These are phyloP conservation scores for Dynastes tityus DNA, from an alignment of 2,888 invertebrate genomes.

Conservation along the genomic window DNA sequence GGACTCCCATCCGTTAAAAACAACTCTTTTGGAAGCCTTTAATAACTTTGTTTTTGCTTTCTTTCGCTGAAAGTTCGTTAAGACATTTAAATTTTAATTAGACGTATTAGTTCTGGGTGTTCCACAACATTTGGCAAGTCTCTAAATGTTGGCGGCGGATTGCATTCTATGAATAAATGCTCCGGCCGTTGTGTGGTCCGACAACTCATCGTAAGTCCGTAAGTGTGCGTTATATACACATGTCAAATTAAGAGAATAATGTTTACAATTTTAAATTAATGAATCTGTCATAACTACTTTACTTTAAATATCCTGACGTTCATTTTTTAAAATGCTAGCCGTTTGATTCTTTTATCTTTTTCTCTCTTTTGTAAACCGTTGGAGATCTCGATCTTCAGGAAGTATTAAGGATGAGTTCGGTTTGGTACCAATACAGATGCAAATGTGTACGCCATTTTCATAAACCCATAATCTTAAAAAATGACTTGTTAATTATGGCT, in stretches of 20 bases:
- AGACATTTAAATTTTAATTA: slow-evolving; percentile 58
- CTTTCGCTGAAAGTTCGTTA: slow-evolving; percentile 49
- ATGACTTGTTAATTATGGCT: too few species aligned
- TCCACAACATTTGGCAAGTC: slow-evolving; percentile 57
- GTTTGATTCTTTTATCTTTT: slow-evolving; percentile 2
- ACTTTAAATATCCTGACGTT: slow-evolving; percentile 44
- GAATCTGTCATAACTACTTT: slow-evolving; percentile 51
- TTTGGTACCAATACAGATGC: too few species aligned
- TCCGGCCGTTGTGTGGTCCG: slow-evolving; percentile 59
- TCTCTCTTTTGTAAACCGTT: neutral
- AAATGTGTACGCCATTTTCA: too few species aligned
- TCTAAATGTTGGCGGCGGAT: slow-evolving; percentile 57
- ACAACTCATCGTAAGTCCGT: slow-evolving; percentile 48
- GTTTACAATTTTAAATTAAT: slow-evolving; percentile 52
- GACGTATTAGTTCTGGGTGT: slow-evolving; percentile 56
- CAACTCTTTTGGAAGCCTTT: slow-evolving; percentile 10
- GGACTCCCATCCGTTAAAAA: slow-evolving; percentile 2
- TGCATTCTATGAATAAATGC: slow-evolving; percentile 59
- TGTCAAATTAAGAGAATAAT: slow-evolving; percentile 51
- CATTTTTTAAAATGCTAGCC: slow-evolving; percentile 40
- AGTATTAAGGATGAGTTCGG: too few species aligned
- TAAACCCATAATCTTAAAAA: too few species aligned
- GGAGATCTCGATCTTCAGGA: too few species aligned
- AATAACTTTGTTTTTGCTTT: slow-evolving; percentile 32
- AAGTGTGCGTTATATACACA: slow-evolving; percentile 49